Conservation (phyloP, 2,797 vertebrate species). For the Hyperoplus immaculatus region DNA sequence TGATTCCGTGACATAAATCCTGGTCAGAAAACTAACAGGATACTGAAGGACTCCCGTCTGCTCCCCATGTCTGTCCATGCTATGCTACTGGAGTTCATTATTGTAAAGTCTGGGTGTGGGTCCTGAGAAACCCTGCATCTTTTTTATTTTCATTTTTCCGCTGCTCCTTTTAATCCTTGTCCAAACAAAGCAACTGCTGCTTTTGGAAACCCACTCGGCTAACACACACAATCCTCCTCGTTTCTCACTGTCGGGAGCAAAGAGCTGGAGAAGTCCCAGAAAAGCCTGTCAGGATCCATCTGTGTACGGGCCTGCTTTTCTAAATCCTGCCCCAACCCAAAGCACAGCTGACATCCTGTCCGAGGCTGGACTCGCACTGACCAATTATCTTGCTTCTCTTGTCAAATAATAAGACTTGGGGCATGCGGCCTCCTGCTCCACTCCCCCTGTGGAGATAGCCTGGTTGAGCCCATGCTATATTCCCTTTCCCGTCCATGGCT, state of each 20-base stretch:
- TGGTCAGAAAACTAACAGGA: conserved; percentile 26
- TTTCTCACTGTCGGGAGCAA: conserved; percentile 62
- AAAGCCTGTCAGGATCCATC: conserved; percentile 73
- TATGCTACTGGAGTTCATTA: conserved; percentile 54
- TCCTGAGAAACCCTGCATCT: conserved; percentile 73
- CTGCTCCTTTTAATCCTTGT: conserved; percentile 70
- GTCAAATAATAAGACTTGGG: conserved; percentile 71
- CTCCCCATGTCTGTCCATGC: conserved; percentile 40
- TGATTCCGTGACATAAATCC: conserved; percentile 40
- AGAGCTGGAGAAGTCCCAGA: conserved; percentile 65
- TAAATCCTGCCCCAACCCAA: conserved; percentile 64
- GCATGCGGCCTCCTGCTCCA: conserved; percentile 57
- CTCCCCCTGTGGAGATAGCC: conserved; percentile 64
- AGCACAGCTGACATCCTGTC: conserved; percentile 78
- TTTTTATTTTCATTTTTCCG: conserved; percentile 69
- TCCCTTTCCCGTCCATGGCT: conserved; percentile 28
- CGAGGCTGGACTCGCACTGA: conserved; percentile 57
- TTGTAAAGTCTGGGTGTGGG: conserved; percentile 66
- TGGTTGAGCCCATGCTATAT: conserved; percentile 54
- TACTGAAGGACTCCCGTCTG: conserved; percentile 45
- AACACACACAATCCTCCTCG: conserved; percentile 38
- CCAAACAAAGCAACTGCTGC: conserved; percentile 81
- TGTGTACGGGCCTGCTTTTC: conserved; percentile 64
- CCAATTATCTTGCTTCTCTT: conserved; percentile 75
- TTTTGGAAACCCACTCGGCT: conserved; percentile 60